Percentiles rank a stretch among this genome's conserved stretches.
Evolutionary conservation across 2,113 vertebrate species (phyloP).

Genomic region (Ovibos moschatus): DNA sequence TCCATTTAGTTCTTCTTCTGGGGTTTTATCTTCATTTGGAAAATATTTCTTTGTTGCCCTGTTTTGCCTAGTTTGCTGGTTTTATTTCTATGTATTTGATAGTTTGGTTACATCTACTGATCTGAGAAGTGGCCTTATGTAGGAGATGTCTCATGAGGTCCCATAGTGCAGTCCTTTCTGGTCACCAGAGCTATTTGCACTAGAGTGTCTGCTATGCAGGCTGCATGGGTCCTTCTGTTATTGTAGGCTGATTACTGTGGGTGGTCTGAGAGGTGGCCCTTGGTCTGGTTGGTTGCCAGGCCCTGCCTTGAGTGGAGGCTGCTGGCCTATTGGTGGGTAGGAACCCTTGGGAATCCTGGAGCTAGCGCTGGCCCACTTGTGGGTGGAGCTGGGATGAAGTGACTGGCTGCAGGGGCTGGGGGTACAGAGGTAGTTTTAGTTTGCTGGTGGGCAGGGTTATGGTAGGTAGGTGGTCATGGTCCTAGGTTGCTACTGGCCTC

Average conservation of each 20-base stretch:
- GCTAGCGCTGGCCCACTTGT: background rate
- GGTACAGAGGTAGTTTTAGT: background rate
- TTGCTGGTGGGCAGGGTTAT: background rate
- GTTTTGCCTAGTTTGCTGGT: background rate
- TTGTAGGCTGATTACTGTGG: background rate
- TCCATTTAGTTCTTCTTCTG: background rate
- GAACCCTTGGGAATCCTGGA: background rate
- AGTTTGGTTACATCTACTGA: background rate
- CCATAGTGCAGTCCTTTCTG: background rate
- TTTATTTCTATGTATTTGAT: background rate
- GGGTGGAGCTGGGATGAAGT: background rate
- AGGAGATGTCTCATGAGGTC: background rate
- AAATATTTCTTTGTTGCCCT: background rate
- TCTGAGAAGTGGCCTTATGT: no score
- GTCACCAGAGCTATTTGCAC: background rate
- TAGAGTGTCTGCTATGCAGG: background rate
- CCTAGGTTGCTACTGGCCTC: background rate
- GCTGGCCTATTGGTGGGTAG: background rate
- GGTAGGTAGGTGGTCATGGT: background rate
- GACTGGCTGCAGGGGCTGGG: background rate
- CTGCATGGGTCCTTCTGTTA: background rate
- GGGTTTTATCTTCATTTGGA: background rate
- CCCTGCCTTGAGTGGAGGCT: background rate
- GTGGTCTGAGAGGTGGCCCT: background rate
- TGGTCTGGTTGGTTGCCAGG: background rate